A percentile compares a stretch with the other conserved stretches of the same genome.
Conservation (phyloP, 2,888 invertebrate genomes). For the Masnerella sp. region DNA sequence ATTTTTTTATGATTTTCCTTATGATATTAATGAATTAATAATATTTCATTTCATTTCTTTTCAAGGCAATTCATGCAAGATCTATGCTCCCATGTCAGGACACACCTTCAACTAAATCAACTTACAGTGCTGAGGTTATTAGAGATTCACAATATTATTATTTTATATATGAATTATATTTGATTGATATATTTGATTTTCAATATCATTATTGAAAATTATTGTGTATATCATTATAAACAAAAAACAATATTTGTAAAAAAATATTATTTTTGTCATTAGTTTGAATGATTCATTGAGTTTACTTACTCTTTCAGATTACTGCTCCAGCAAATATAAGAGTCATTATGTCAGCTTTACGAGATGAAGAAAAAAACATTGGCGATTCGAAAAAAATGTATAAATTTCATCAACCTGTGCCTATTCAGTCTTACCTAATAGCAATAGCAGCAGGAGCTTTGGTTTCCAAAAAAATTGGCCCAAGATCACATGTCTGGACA, state of each 20-base stretch:
- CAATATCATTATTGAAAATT: no score
- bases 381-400: conserved; percentile 78
- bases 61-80: conserved; percentile 93
- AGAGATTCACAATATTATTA: no score
- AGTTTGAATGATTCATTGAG: no score
- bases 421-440: conserved; percentile 92
- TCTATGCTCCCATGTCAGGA: conserved; percentile 96
- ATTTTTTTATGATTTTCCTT: no score
- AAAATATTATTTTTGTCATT: no score
- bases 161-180: no score
- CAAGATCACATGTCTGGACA: conserved; percentile 92
- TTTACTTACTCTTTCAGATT: conserved; percentile 78
- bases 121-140: conserved; percentile 63
- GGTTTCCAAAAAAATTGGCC: conserved; percentile 86
- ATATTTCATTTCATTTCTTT: conserved; percentile 52
- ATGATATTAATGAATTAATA: no score
- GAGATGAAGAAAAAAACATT: conserved; percentile 76
- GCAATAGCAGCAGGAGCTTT: conserved; percentile 93
- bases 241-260: no score
- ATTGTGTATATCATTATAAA: no score
- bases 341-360: conserved; percentile 92
- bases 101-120: conserved; percentile 92
- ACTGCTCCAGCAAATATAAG: conserved; percentile 86
- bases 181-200: no score
- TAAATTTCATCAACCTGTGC: conserved; percentile 86